Evolutionary conservation across 2,888 invertebrate species (phyloP).

Genomic region (Pollenia amentaria): DNA sequence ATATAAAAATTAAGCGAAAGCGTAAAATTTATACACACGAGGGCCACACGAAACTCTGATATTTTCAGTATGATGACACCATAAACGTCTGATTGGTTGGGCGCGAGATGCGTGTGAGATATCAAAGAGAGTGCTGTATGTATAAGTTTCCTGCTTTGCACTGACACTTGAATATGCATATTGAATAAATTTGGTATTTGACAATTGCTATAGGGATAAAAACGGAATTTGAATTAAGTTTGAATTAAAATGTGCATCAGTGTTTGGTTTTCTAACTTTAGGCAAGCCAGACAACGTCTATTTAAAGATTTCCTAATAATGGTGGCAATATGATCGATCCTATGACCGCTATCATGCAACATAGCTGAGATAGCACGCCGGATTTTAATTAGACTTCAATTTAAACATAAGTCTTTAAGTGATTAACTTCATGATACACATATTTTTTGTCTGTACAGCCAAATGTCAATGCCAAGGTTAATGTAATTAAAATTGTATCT

Average conservation of each 20-base stretch:
- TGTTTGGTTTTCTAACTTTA: background rate
- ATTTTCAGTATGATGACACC: constrained; percentile 35
- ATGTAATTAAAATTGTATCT: constrained; percentile 56
- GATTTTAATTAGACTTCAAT: background rate
- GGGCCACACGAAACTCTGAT: constrained; percentile 17
- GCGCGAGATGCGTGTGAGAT: background rate
- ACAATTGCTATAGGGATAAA: background rate
- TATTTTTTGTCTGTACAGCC: constrained; percentile 23
- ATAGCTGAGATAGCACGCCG: background rate
- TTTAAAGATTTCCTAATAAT: background rate
- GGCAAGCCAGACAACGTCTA: background rate
- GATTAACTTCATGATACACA: too few relatives aligned
- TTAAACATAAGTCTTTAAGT: too few relatives aligned
- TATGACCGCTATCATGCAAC: background rate
- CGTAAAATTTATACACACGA: background rate
- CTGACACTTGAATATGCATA: constrained; percentile 15
- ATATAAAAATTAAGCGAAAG: constrained; percentile 16
- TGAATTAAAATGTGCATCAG: constrained; percentile 21
- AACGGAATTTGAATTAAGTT: constrained; percentile 29
- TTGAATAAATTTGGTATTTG: constrained; percentile 9
- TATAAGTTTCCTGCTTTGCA: constrained; percentile 15
- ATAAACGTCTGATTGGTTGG: background rate
- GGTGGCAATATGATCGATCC: background rate
- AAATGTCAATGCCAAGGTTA: constrained; percentile 71
- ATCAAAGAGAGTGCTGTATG: background rate